Base-by-base conservation (phyloP, 2,113 vertebrate genomes). In the Xiphophorus couchianus region DNA sequence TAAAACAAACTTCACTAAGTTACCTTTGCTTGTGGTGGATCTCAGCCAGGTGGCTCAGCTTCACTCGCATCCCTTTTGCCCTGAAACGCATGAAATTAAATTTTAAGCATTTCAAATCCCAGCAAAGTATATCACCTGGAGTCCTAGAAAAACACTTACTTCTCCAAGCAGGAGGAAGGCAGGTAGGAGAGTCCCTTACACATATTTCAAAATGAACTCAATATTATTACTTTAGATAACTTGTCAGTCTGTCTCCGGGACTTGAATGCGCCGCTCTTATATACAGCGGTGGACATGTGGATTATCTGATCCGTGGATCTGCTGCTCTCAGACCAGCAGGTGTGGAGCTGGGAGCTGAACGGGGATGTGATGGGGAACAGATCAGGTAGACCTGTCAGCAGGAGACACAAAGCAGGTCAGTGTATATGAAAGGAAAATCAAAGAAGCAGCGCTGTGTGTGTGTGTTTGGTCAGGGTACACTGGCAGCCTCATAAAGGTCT, bases 11-110 rank as follows among this genome's bases (percentile, higher is more conserved):
- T 39, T 70, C 9, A 33, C 51, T 9, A 5, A 11, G 51, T 80
- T 91, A 93, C 93, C 83, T 93, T 66, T 86, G 84, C 75, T 89
- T 94, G 81, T 92, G 80, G n/a, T 90, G 88, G 11, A 81, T 78
- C 33, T 94, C 92, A 29, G 92, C 81, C 86, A 94, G 82, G 73
- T 93, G 90, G 81, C 88, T 88, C 3, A 93, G 76, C 86, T 89
- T 94, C 67, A 94, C 85, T 64, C 91, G 80, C 91, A 94, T 93
- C 77, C 51, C 92, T n/a, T 94, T 94, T 39, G 93, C 93, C 90
- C 94, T 94, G 78, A 85, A 90, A 90, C 25, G 37, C 3, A 66
- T 0, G 25, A 78, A 70, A 54, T 65, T 13, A 76, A 25, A 63
- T 37, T 61, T 15, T 35, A 29, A 63, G 39, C 4, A 37, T 9